phyloP scores from a whole-genome alignment of 2,888 invertebrate genomes.

The Phorcus lineatus region DNA sequence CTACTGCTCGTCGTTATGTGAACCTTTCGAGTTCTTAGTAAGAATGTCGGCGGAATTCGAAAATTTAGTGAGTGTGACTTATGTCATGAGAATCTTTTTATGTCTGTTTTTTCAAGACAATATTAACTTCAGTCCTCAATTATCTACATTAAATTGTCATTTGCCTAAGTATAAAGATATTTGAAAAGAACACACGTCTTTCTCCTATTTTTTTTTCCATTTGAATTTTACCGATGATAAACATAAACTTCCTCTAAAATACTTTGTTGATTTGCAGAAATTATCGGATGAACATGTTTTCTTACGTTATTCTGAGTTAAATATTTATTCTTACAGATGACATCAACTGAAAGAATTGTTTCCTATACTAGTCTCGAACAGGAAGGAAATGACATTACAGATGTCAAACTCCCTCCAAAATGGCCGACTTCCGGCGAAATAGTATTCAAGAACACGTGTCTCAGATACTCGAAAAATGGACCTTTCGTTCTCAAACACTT shows the following conservation, averaged over 20 bases:
- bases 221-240: no score
- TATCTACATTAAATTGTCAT: no score
- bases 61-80: constrained; percentile 71
- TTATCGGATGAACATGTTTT: no score
- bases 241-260: no score
- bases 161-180: no score
- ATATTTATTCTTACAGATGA: constrained; percentile 38
- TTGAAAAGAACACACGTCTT: no score
- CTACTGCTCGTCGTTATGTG: constrained; percentile 78
- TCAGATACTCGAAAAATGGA: constrained; percentile 36
- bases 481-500: constrained; percentile 42
- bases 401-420: constrained; percentile 41
- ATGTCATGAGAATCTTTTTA: not conserved
- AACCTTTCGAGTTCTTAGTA: constrained; percentile 92
- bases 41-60: constrained; percentile 86
- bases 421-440: constrained; percentile 49
- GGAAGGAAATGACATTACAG: constrained; percentile 39
- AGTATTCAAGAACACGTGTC: constrained; percentile 39
- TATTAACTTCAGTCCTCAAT: no score
- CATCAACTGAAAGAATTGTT: constrained; percentile 43
- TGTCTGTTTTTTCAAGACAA: no score
- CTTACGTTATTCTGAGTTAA: no score
- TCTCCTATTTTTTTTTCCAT: no score
- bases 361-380: constrained; percentile 38
- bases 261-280: no score